phyloP scores from a whole-genome alignment of 2,113 vertebrate species.

The Laticauda colubrina region DNA sequence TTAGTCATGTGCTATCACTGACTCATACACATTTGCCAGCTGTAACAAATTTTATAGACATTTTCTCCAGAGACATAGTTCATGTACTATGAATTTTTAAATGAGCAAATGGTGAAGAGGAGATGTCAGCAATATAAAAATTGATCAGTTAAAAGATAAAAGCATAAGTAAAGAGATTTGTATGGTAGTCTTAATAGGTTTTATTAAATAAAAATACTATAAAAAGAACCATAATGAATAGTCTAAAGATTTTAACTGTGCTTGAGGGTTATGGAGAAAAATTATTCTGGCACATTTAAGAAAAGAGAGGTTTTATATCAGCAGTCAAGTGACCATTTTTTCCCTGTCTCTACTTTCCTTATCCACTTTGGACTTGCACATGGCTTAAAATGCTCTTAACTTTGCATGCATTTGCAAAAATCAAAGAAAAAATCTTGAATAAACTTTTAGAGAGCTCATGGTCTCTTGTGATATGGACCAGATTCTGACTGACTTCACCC shows the following conservation, averaged over 20 bases:
- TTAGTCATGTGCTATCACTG: conserved; percentile 84
- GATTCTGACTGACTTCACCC: neutral
- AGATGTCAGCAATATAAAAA: conserved; percentile 99
- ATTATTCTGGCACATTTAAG: conserved; percentile 75
- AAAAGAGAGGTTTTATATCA: conserved; percentile 78
- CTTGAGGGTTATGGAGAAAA: conserved; percentile 71
- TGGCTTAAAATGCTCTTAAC: conserved; percentile 59
- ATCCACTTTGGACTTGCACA: conserved; percentile 56
- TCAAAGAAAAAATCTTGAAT: neutral
- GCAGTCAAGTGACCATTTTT: conserved; percentile 70
- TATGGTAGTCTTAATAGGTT: conserved; percentile 99
- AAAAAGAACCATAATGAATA: conserved; percentile 86
- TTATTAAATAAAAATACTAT: conserved; percentile 99
- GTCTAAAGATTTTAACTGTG: conserved; percentile 72
- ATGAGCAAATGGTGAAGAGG: conserved; percentile 95
- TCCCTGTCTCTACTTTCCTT: conserved; percentile 26
- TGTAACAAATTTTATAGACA: conserved; percentile 93
- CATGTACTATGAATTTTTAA: conserved; percentile 96
- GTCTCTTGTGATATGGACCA: neutral
- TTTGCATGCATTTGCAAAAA: neutral
- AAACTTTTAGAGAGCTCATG: conserved; percentile 8
- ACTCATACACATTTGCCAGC: conserved; percentile 81
- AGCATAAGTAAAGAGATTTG: conserved; percentile 95
- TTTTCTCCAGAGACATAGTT: conserved; percentile 92
- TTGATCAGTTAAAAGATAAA: conserved; percentile 98